A percentile compares a stretch with the other conserved stretches of the same genome.
phyloP scores from a whole-genome alignment of 2,888 invertebrate species.

The Protophormia terraenovae region DNA sequence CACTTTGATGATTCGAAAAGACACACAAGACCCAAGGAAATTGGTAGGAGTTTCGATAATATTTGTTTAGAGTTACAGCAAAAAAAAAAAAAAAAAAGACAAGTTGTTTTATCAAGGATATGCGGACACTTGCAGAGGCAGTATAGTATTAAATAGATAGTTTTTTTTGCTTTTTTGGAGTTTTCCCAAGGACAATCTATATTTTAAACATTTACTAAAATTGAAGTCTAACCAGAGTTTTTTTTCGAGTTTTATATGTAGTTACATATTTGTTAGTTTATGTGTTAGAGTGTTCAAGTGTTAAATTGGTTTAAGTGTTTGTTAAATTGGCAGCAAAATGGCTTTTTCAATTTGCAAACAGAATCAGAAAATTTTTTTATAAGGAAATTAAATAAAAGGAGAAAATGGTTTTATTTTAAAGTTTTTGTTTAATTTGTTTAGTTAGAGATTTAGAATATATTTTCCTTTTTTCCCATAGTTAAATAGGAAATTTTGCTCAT shows the following conservation, averaged over 20 bases:
- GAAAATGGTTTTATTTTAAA: background rate
- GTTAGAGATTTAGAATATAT: background rate
- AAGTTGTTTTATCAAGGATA: slow-evolving; percentile 40
- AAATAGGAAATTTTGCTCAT: background rate
- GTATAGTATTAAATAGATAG: slow-evolving; percentile 45
- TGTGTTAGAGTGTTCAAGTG: slow-evolving; percentile 76
- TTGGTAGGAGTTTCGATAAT: slow-evolving; percentile 43
- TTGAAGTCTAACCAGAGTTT: background rate
- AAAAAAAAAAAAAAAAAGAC: background rate
- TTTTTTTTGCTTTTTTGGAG: slow-evolving; percentile 15
- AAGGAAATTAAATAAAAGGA: background rate
- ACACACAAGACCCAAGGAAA: background rate
- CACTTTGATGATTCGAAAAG: slow-evolving; percentile 75
- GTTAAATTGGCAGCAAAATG: slow-evolving; percentile 81
- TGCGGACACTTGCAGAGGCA: slow-evolving; percentile 42
- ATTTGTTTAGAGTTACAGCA: slow-evolving; percentile 38
- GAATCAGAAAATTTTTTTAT: background rate
- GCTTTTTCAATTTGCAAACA: slow-evolving; percentile 79
- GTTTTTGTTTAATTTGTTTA: too few species aligned
- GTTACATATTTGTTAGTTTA: slow-evolving; percentile 17
- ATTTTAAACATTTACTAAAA: too few species aligned
- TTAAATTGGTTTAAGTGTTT: slow-evolving; percentile 81
- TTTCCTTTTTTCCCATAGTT: slow-evolving; percentile 36
- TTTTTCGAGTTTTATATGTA: background rate
- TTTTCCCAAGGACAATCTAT: background rate